A percentile compares a stretch with the other conserved stretches of the same genome.
Conservation (phyloP, 2,113 vertebrate genomes). For the Morphnarchus princeps region DNA sequence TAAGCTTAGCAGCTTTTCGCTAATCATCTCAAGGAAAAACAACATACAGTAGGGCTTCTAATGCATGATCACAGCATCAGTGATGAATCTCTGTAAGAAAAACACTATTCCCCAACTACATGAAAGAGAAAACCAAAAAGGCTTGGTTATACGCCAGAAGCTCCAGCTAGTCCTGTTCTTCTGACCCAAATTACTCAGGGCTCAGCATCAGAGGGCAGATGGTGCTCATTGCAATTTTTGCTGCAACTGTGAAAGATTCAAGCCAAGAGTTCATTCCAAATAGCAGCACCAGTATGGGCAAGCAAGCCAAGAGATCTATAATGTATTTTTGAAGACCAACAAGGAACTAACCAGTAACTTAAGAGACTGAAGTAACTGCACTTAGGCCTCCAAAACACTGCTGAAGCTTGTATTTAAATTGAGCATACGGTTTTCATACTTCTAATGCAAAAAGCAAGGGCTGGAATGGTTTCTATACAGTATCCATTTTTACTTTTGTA, state of each 20-base stretch:
- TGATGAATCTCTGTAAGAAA: not conserved
- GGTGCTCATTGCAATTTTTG: not conserved
- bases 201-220: not conserved
- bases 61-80: not conserved
- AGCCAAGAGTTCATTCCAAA: not conserved
- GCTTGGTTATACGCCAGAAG: not conserved
- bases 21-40: not conserved
- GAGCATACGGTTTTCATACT: not conserved
- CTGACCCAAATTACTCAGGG: not conserved
- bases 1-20: not conserved
- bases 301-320: not conserved
- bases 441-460: not conserved
- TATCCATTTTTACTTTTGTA: not conserved
- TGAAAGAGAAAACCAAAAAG: not conserved
- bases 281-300: not conserved
- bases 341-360: not conserved
- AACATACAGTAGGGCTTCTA: not conserved
- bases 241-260: not conserved
- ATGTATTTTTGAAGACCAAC: not conserved
- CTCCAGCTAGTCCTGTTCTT: not conserved
- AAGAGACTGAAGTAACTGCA: not conserved
- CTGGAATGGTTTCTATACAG: not conserved
- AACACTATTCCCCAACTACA: not conserved
- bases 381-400: not conserved
- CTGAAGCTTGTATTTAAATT: not conserved